These are phyloP conservation scores for Sinhomidia bicolor DNA, from an alignment of 2,888 invertebrate species.

Conservation along the genomic window DNA sequence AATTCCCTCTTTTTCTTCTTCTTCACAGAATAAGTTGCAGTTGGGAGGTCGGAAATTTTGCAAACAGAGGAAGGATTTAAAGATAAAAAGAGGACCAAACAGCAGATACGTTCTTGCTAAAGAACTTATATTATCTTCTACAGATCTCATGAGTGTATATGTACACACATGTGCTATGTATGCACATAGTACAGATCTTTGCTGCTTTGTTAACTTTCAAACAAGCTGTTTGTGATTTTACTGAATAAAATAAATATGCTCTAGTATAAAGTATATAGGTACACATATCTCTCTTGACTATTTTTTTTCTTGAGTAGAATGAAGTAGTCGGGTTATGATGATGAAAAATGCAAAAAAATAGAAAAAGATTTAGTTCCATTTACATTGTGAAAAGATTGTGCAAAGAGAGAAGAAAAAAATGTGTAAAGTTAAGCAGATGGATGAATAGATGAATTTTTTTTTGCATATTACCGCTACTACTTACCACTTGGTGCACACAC, in stretches of 20 bases:
- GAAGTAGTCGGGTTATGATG: background rate
- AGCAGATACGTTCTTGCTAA: background rate
- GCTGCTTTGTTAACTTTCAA: background rate
- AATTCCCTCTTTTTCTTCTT: too few species aligned
- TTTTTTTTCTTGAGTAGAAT: background rate
- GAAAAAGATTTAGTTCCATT: background rate
- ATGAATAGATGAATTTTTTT: background rate
- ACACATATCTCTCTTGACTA: background rate
- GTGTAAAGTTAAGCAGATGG: background rate
- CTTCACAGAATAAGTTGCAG: background rate
- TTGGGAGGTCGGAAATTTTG: background rate
- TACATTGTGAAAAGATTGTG: background rate
- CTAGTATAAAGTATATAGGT: too few species aligned
- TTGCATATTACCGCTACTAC: too few species aligned
- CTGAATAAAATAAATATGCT: background rate
- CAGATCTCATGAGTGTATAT: background rate
- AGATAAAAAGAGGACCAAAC: background rate
- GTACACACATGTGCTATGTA: too few species aligned
- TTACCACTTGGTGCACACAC: too few species aligned
- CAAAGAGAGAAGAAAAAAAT: background rate
- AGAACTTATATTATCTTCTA: background rate
- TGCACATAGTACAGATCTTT: background rate
- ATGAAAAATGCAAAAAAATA: background rate
- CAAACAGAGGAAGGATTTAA: too few species aligned
- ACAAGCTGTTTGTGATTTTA: background rate